Conservation (phyloP, 2,888 invertebrate genomes). For the Nycteola revayana region DNA sequence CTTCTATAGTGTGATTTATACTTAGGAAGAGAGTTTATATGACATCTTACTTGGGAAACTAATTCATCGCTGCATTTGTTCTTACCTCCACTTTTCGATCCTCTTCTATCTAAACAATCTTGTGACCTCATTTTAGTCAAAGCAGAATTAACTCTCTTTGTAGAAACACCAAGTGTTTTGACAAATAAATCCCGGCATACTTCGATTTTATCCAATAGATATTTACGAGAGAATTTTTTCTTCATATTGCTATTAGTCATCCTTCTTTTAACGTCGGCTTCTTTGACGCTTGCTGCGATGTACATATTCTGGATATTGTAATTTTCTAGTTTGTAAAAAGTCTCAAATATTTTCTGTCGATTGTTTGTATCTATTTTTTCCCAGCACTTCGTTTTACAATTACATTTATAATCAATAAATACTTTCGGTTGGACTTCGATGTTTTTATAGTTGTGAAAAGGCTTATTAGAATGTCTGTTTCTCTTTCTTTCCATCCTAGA, state of each 20-base stretch:
- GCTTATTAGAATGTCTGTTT: conserved; percentile 6
- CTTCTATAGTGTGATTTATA: conserved; percentile 14
- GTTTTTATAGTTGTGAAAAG: conserved; percentile 14
- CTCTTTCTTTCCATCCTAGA: conserved; percentile 6
- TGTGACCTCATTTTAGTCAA: conserved; percentile 13
- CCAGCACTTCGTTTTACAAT: conserved; percentile 6
- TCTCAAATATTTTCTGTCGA: conserved; percentile 10
- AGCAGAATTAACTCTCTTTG: conserved; percentile 19
- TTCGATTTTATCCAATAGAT: conserved; percentile 10
- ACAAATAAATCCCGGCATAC: conserved; percentile 20
- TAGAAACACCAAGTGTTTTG: conserved; percentile 17
- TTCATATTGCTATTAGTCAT: conserved; percentile 11
- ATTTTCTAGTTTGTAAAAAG: conserved; percentile 13
- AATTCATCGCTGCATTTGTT: conserved; percentile 13
- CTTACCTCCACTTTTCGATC: conserved; percentile 17
- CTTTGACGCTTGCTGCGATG: conserved; percentile 10
- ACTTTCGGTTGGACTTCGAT: conserved; percentile 11
- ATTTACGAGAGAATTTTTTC: conserved; percentile 8
- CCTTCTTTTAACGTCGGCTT: conserved; percentile 8
- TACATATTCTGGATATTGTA: conserved; percentile 9
- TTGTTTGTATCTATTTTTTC: conserved; percentile 8
- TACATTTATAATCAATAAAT: conserved; percentile 10
- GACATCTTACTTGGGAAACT: conserved; percentile 17
- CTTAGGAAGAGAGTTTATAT: conserved; percentile 17
- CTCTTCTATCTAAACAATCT: conserved; percentile 16